phyloP scores from a whole-genome alignment of 1,140 invertebrate species.

The Rhynchophorus ferrugineus region DNA sequence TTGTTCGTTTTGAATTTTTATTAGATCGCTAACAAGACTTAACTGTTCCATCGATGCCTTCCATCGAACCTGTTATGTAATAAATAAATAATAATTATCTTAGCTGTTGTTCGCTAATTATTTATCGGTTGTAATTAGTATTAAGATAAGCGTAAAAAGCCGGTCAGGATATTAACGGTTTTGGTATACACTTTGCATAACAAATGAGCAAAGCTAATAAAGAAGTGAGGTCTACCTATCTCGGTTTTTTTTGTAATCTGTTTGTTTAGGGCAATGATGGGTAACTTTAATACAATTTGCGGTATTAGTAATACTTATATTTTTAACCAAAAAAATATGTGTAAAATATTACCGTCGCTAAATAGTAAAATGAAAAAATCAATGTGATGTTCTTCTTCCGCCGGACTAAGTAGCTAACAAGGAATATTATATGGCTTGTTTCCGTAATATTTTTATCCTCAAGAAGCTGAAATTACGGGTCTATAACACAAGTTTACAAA shows the following conservation, averaged over 20 bases:
- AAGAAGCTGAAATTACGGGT: no score
- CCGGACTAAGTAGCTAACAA: no score
- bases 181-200: not conserved
- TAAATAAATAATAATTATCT: not conserved
- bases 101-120: not conserved
- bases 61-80: not conserved
- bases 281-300: not conserved
- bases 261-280: no score
- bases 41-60: no score
- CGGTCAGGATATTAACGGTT: not conserved
- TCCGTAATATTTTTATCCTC: no score
- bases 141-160: conserved; percentile 1
- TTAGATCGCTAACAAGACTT: no score
- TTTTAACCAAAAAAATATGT: not conserved
- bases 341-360: not conserved
- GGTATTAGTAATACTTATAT: not conserved
- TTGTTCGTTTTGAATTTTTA: no score
- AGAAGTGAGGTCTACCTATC: not conserved
- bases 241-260: no score
- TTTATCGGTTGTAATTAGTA: not conserved
- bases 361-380: not conserved
- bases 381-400: not conserved
- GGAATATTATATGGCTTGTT: no score
- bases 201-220: conserved; percentile 5
- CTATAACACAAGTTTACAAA: no score